phyloP scores from a whole-genome alignment of 2,888 invertebrate genomes.

The Trissolcus brochymenae region DNA sequence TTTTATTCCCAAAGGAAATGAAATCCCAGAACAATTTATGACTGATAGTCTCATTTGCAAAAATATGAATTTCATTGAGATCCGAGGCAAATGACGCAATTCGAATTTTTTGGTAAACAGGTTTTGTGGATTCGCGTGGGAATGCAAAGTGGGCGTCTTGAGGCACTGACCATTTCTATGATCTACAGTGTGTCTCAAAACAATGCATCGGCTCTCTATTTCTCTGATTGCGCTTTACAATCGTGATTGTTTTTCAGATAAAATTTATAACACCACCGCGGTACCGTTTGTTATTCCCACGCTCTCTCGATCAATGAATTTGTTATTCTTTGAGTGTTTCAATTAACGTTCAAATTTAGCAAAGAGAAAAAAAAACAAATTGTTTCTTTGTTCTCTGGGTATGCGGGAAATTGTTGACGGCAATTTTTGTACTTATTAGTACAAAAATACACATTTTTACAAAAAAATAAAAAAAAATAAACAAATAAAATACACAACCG shows the following conservation, averaged over 20 bases:
- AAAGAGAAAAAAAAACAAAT: not conserved
- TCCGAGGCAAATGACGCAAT: constrained; percentile 23
- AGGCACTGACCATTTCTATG: constrained; percentile 43
- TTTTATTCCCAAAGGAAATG: too few relatives aligned
- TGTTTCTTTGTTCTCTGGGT: too few relatives aligned
- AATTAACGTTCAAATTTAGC: not conserved
- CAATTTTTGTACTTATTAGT: too few relatives aligned
- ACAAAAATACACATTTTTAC: too few relatives aligned
- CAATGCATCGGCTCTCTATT: constrained; percentile 27
- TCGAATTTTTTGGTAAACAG: constrained; percentile 32
- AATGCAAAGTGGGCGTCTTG: constrained; percentile 20
- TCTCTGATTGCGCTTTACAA: constrained; percentile 43
- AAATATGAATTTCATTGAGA: too few relatives aligned
- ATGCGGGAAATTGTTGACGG: too few relatives aligned
- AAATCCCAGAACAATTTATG: too few relatives aligned
- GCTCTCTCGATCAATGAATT: constrained; percentile 5
- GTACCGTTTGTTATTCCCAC: constrained; percentile 17
- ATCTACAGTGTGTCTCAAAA: constrained; percentile 39
- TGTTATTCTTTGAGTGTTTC: not conserved
- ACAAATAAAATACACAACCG: too few relatives aligned
- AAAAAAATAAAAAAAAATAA: too few relatives aligned
- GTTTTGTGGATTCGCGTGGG: constrained; percentile 34
- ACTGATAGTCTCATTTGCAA: constrained; percentile 10
- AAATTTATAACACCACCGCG: constrained; percentile 8
- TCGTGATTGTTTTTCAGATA: constrained; percentile 29